Conservation (phyloP, 2,888 invertebrate species). For the Melolontha melolontha region DNA sequence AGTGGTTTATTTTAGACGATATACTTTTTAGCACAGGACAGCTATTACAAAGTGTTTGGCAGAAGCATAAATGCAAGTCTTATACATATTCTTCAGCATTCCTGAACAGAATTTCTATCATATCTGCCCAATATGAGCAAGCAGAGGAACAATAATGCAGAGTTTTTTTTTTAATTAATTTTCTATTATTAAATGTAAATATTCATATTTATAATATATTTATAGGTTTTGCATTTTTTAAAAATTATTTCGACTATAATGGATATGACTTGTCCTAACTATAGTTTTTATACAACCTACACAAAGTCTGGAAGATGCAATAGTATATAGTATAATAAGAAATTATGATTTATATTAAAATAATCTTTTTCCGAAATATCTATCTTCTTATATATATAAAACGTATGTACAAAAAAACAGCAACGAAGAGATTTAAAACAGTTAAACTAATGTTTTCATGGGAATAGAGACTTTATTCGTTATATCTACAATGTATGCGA, state of each 20-base stretch:
- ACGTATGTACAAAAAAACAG: too few species aligned
- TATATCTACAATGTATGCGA: too few species aligned
- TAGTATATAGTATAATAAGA: too few species aligned
- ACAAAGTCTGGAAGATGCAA: conserved; percentile 39
- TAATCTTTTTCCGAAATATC: too few species aligned
- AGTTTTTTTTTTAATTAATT: conserved; percentile 46
- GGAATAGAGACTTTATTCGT: too few species aligned
- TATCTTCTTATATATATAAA: too few species aligned
- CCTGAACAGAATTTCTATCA: conserved; percentile 51
- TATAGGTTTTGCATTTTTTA: not conserved
- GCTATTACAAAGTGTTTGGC: conserved; percentile 52
- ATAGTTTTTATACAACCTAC: conserved; percentile 38
- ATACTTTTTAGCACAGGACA: conserved; percentile 49
- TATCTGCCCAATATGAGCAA: conserved; percentile 60
- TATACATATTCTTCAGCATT: conserved; percentile 49
- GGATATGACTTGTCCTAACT: conserved; percentile 32
- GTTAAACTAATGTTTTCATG: too few species aligned
- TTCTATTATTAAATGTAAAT: conserved; percentile 32
- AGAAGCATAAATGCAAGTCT: conserved; percentile 55
- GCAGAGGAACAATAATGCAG: conserved; percentile 55
- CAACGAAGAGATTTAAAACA: too few species aligned
- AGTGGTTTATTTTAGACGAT: conserved; percentile 50
- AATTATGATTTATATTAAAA: too few species aligned
- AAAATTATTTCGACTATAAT: conserved; percentile 17
- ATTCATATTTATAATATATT: not conserved